A percentile compares a stretch with the other conserved stretches of the same genome.
These are phyloP conservation scores for Trypoxylon attenuatum DNA, from an alignment of 2,888 invertebrate genomes.

Conservation along the genomic window DNA sequence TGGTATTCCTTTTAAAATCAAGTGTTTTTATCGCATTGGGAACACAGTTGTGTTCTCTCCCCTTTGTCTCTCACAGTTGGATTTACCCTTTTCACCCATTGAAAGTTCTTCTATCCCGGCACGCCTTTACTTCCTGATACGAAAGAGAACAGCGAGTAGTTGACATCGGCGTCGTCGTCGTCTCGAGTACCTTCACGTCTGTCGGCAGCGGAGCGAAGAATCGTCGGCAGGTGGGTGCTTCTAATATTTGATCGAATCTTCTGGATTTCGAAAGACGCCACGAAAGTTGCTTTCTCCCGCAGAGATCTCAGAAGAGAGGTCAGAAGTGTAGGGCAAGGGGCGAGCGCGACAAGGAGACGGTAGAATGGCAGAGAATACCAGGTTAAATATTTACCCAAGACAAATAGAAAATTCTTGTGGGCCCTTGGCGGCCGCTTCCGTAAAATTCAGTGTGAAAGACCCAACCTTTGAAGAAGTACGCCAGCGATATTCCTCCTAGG, in stretches of 20 bases:
- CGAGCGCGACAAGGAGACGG: constrained; percentile 22
- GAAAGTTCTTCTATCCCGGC: too few relatives aligned
- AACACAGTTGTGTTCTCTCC: too few relatives aligned
- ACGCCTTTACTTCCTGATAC: too few relatives aligned
- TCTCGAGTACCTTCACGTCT: constrained; percentile 16
- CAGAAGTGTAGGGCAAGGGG: neutral
- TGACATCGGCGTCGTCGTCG: too few relatives aligned
- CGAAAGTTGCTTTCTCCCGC: constrained; percentile 13
- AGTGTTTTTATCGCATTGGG: too few relatives aligned
- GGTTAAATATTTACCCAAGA: constrained; percentile 59
- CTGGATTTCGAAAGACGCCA: constrained; percentile 19
- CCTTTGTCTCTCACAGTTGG: too few relatives aligned
- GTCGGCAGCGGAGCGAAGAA: constrained; percentile 28
- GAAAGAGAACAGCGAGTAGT: too few relatives aligned
- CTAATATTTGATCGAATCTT: constrained; percentile 47
- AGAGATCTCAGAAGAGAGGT: constrained; percentile 1
- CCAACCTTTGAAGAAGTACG: constrained; percentile 12
- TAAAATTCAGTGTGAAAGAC: constrained; percentile 36
- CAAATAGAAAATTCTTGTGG: constrained; percentile 55
- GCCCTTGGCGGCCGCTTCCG: constrained; percentile 28
- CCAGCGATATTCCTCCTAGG: too few relatives aligned
- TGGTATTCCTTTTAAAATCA: too few relatives aligned
- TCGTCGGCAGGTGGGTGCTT: constrained; percentile 4
- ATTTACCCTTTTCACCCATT: too few relatives aligned
- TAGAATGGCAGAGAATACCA: constrained; percentile 33